Base-by-base conservation (phyloP, 2,888 invertebrate genomes). In the Celastrina argiolus region DNA sequence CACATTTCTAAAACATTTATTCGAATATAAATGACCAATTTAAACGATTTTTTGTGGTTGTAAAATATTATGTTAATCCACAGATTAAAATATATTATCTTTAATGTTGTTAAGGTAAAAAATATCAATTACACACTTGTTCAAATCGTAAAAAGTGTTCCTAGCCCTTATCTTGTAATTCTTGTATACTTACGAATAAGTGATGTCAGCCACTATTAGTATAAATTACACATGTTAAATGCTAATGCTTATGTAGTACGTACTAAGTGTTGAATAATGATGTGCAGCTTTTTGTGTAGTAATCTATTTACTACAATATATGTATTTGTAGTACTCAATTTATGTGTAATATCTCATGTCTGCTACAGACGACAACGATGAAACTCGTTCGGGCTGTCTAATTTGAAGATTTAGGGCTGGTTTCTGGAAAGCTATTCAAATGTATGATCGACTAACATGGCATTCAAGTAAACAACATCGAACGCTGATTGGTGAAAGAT, bases 161-260 rank as follows among this genome's bases (percentile, higher is more conserved):
- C 10, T 51, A 45, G 22, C 26, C 12, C 26, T 51, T 51, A 51
- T 51, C 51, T 26, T 51, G 51, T 51, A n/a, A 26, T 12, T 5
- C 22, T 51, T 41, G n/a, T 4, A 10, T 39, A n/a, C 6, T 41
- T 51, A 26, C 22, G 51, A 26, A 12, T 51, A 1, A 26, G 51
- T 51, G 51, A 51, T 51, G 51, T 51, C 51, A 51, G 51, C 22
- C 51, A 51, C 51, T 26, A 51, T 26, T 51, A 51, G 51, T 26
- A 51, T 51, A 22, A 51, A 12, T 26, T 51, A 51, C 51, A 51
- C 51, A 51, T 51, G 51, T 51, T 51, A 22, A 51, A 51, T 51
- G 51, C 22, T 51, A 51, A 51, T 51, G 22, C n/a, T 51, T 51
- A 51, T 51, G 22, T 51, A 18, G 16, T 26, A 51, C 22, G 5